Evolutionary conservation across 2,113 vertebrate species (phyloP).

Genomic region (Leptocoma aspasia): DNA sequence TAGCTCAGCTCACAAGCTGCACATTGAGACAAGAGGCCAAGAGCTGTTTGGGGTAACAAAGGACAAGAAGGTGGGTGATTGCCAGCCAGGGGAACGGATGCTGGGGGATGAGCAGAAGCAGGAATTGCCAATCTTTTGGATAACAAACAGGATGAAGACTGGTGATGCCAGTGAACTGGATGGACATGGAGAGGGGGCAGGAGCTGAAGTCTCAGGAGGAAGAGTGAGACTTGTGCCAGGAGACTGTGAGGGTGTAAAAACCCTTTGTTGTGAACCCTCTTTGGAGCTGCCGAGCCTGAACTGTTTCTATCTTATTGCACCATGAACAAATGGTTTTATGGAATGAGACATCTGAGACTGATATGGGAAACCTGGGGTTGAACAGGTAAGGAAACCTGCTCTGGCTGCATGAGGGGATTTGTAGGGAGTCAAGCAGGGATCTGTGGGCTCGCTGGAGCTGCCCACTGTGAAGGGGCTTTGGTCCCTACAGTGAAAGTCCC

Average conservation of each 20-base stretch:
- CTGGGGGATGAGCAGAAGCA: not conserved
- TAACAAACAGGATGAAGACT: not conserved
- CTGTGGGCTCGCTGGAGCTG: not conserved
- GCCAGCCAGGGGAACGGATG: not conserved
- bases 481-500: not conserved
- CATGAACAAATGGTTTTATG: not conserved
- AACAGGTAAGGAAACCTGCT: not conserved
- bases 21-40: not conserved
- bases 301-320: not conserved
- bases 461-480: not conserved
- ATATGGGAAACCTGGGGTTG: not conserved
- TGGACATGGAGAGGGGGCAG: not conserved
- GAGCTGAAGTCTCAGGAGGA: not conserved
- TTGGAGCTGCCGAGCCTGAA: not conserved
- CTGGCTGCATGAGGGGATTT: not conserved
- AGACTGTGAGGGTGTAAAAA: not conserved
- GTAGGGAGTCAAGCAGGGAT: not conserved
- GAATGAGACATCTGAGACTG: not conserved
- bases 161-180: not conserved
- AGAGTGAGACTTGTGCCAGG: fast-evolving
- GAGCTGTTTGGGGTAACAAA: not conserved
- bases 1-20: not conserved
- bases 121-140: not conserved
- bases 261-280: not conserved
- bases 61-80: not conserved